Conservation (phyloP, 2,113 vertebrate species). For the Megaptera novaeangliae region DNA sequence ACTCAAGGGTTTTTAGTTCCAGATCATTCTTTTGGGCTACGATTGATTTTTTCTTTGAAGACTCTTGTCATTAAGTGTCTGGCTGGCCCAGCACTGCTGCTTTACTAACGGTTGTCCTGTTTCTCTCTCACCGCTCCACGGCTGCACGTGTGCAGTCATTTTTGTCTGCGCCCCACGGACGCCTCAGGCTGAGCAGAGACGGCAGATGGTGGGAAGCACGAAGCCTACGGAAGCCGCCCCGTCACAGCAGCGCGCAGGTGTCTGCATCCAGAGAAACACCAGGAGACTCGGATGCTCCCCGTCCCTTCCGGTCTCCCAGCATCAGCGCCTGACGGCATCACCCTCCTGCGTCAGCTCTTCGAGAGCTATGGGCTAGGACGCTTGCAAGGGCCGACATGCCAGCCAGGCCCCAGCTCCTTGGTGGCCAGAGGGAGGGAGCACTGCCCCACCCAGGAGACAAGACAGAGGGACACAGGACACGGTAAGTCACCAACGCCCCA, state of each 20-base stretch:
- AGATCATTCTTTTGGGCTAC: background rate
- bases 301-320: background rate
- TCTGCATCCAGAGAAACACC: no score
- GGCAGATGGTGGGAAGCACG: no score
- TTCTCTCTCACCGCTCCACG: background rate
- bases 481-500: background rate
- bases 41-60: background rate
- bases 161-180: no score
- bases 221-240: background rate
- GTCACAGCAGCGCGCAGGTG: background rate
- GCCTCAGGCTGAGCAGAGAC: no score
- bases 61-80: no score
- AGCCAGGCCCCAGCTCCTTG: background rate
- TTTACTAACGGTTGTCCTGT: background rate
- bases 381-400: background rate
- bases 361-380: background rate
- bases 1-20: background rate
- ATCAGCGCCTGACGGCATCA: background rate
- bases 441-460: background rate
- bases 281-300: background rate
- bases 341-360: no score
- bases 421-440: background rate
- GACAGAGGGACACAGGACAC: background rate
- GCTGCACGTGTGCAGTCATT: fast-evolving
- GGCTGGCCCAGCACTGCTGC: background rate